Percentiles rank a stretch among this genome's conserved stretches.
Conservation (phyloP, 2,797 vertebrate genomes). For the Sphenopsis melanotis region DNA sequence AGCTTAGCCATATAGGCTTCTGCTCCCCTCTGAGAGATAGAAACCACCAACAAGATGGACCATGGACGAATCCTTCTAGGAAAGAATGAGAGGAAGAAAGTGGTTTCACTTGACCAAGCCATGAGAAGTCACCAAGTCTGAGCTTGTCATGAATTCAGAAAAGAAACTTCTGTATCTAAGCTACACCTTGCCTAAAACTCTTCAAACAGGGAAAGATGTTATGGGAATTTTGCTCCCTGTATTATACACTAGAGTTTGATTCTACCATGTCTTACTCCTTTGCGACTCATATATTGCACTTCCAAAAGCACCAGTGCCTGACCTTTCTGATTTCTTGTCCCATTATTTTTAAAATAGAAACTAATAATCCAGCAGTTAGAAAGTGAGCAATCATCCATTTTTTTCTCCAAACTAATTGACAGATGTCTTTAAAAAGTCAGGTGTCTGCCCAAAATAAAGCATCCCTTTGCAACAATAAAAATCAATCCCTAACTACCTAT, state of each 20-base stretch:
- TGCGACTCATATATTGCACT: not conserved
- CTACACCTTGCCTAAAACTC: not conserved
- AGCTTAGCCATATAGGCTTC: not conserved
- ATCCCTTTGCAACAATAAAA: not conserved
- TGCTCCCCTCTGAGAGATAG: not conserved
- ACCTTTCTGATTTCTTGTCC: not conserved
- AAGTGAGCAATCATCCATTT: not conserved
- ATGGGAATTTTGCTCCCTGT: not conserved
- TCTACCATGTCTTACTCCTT: not conserved
- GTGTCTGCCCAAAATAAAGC: not conserved
- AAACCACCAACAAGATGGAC: not conserved
- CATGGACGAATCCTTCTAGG: not conserved
- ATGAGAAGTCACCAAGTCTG: not conserved
- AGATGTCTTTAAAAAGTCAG: not conserved
- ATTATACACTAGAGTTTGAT: not conserved
- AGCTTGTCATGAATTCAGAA: not conserved
- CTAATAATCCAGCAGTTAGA: not conserved
- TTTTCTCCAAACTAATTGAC: not conserved
- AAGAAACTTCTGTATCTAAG: not conserved
- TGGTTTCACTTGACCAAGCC: not conserved
- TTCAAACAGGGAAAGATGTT: not conserved
- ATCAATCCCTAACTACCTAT: not conserved
- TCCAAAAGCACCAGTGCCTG: not conserved
- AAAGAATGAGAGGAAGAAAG: not conserved
- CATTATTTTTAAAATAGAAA: not conserved